These are phyloP conservation scores for Leucophenga maculata DNA, from an alignment of 2,888 invertebrate species.

Conservation along the genomic window DNA sequence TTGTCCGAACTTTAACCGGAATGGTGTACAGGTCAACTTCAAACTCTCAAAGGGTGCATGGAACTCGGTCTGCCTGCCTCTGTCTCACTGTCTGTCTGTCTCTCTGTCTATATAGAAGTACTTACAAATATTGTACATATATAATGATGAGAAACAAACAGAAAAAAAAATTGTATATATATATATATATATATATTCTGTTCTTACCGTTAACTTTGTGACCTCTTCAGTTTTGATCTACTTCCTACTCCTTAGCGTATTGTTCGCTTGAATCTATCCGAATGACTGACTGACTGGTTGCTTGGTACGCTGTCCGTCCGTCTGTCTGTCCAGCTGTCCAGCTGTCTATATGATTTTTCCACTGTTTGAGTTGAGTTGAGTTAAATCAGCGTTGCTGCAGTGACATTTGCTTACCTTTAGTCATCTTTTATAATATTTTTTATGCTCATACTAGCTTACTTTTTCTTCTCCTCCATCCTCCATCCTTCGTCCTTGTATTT, in stretches of 20 bases:
- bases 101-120: background rate
- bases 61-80: too few relatives aligned
- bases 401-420: slow-evolving; percentile 31
- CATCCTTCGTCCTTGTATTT: background rate
- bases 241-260: background rate
- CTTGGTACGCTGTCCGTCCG: background rate
- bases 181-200: too few relatives aligned
- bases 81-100: background rate
- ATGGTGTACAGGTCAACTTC: too few relatives aligned
- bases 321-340: slow-evolving; percentile 24
- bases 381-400: slow-evolving; percentile 13
- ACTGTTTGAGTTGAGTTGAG: background rate
- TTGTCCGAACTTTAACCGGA: too few relatives aligned
- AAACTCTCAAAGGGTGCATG: too few relatives aligned
- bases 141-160: too few relatives aligned
- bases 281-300: slow-evolving; percentile 35
- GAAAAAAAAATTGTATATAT: background rate
- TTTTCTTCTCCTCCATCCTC: background rate
- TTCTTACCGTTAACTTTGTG: too few relatives aligned
- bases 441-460: background rate
- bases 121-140: background rate
- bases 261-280: slow-evolving; percentile 45
- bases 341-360: background rate
- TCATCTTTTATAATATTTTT: slow-evolving; percentile 12
- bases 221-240: too few relatives aligned